A percentile compares a stretch with the other conserved stretches of the same genome.
These are phyloP conservation scores for Heteromormyrus szaboi DNA, from an alignment of 2,797 vertebrate genomes.

Conservation along the genomic window DNA sequence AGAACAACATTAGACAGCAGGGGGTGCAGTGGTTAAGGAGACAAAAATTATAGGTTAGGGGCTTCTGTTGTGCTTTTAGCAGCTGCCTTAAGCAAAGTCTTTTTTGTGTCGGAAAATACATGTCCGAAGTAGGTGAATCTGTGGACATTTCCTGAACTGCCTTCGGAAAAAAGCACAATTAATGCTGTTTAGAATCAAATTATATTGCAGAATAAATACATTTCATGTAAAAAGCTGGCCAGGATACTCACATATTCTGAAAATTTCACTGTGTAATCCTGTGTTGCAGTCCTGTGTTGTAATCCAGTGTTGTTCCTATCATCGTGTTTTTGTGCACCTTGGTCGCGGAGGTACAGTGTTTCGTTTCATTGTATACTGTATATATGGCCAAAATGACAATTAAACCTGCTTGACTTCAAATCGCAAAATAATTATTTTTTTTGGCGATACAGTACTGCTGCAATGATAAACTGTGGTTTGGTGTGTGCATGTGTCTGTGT, in stretches of 20 bases:
- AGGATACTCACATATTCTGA: background rate
- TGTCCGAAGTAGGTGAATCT: background rate
- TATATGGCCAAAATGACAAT: background rate
- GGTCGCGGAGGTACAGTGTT: background rate
- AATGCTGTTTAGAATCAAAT: background rate
- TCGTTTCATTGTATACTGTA: background rate
- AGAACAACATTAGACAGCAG: background rate
- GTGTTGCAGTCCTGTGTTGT: no score
- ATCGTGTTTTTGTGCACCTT: background rate
- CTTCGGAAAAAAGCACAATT: background rate
- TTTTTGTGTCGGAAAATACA: background rate
- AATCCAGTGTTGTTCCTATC: background rate
- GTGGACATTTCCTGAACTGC: background rate
- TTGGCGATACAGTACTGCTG: background rate
- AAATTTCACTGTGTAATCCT: background rate
- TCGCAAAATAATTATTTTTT: background rate
- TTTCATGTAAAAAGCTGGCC: background rate
- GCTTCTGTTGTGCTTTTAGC: background rate
- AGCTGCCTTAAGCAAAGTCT: background rate
- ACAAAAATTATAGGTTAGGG: background rate
- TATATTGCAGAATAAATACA: background rate
- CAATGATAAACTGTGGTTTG: background rate
- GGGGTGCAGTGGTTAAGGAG: constrained; percentile 1
- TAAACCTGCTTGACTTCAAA: background rate
- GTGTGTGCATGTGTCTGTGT: background rate